Evolutionary conservation across 2,888 invertebrate species (phyloP).

Genomic region (Lithophane semibrunnea): DNA sequence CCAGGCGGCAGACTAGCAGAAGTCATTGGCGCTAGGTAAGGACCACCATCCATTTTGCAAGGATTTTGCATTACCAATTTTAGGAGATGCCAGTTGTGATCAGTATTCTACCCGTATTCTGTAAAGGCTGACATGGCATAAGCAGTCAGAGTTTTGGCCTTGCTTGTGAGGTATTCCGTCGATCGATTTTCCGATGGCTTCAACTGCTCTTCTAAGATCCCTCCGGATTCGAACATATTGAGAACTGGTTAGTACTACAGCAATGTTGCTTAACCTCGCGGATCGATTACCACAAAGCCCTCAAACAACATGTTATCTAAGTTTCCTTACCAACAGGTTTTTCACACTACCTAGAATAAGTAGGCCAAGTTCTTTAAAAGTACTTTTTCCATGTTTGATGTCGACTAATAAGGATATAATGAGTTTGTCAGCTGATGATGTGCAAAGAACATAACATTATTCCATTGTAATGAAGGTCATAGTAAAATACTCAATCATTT

Average conservation of each 20-base stretch:
- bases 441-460: background rate
- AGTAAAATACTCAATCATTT: background rate
- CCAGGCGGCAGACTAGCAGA: constrained; percentile 97
- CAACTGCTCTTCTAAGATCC: background rate
- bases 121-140: too few species aligned
- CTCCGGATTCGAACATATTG: background rate
- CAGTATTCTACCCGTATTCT: background rate
- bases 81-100: background rate
- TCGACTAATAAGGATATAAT: constrained; percentile 28
- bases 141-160: too few species aligned
- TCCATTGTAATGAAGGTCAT: background rate
- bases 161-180: background rate
- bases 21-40: constrained; percentile 93
- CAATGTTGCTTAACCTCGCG: constrained; percentile 24
- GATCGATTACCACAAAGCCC: constrained; percentile 33
- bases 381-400: constrained; percentile 29
- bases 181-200: background rate
- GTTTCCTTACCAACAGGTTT: constrained; percentile 48
- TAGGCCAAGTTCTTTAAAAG: constrained; percentile 51
- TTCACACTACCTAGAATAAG: constrained; percentile 26
- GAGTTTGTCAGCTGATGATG: background rate
- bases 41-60: background rate
- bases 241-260: too few species aligned
- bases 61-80: background rate
- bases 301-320: constrained; percentile 38